Evolutionary conservation across 2,113 vertebrate species (phyloP), one percentile per base, ranked within the genome.

Genomic region (Salvelinus fontinalis): DNA sequence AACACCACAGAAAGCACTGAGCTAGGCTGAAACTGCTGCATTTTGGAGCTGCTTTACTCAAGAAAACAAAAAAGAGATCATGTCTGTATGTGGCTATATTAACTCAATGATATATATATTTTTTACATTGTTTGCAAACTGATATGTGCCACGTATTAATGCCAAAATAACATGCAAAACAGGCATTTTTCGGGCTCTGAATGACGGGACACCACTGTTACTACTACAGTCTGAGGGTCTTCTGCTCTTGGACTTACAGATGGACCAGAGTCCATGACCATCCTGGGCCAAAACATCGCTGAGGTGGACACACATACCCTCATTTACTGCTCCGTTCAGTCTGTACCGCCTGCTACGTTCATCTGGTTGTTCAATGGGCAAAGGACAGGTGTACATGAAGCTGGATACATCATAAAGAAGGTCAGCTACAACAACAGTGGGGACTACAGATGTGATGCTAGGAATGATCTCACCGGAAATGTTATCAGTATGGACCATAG

Each of bases 381-480:
- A 22, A 1, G 14, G n/a, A 39, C 31, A 44, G 59, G 2, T 6
- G 60, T 74, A 48, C 27, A 57, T 12, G 24, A 49, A 49, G 9
- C 44, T 13, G 57, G 77, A 24, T 79, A 68, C 51, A n/a, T 77
- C 18, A 75, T 29, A 31, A n/a, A 16, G 66, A 77, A 54, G 7
- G 77, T 64, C 49, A 76, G 18, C 7, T 7, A 16, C 49, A 62
- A 4, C 3, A 18, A 86, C 69, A 77, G 77, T 20, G 84, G 79
- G 8, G 31, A 39, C 12, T 86, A 86, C 54, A 81, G 9, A 18
- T 86, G 84, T 29, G 64, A 57, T 14, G 77, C 77, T 22, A 62
- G 2, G 24, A 86, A 86, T 71, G 8, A 22, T 14, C 14, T 77
- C 31, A 86, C 79, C 8, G 18, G 34, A 11, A 7, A 13, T 5